phyloP scores from a whole-genome alignment of 2,113 vertebrate genomes.

The Toxotes chatareus region DNA sequence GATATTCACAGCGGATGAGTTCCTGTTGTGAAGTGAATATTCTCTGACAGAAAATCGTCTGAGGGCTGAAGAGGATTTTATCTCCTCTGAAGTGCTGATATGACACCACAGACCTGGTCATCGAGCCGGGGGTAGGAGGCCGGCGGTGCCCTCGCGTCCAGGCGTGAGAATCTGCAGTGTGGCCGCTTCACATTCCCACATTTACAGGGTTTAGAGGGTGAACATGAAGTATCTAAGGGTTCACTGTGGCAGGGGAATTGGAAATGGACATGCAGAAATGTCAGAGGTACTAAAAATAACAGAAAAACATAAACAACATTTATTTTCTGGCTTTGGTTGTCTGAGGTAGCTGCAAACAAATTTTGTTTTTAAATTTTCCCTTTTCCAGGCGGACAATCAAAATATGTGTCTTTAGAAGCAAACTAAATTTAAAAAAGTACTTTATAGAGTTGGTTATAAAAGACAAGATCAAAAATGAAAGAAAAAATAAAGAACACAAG shows the following conservation, averaged over 20 bases:
- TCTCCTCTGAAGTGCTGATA: constrained; percentile 51
- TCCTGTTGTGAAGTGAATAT: constrained; percentile 2
- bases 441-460: background rate
- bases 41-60: constrained; percentile 20
- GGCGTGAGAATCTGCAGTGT: constrained; percentile 9
- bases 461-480: background rate
- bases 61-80: constrained; percentile 28
- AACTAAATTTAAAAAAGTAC: no score
- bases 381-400: background rate
- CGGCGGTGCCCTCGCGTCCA: background rate
- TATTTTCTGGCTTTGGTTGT: background rate
- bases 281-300: background rate
- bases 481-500: background rate
- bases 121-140: background rate
- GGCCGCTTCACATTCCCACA: background rate
- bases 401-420: no score
- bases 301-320: background rate
- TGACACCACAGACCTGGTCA: constrained; percentile 43
- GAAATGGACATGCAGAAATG: background rate
- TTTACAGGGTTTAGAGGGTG: constrained; percentile 12
- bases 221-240: constrained; percentile 1
- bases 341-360: no score
- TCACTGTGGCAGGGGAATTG: background rate
- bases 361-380: background rate
- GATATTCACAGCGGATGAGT: background rate